Evolutionary conservation across 2,888 invertebrate genomes (phyloP), one percentile per base, ranked within the genome.

Genomic region (Drosophila longiperda): DNA sequence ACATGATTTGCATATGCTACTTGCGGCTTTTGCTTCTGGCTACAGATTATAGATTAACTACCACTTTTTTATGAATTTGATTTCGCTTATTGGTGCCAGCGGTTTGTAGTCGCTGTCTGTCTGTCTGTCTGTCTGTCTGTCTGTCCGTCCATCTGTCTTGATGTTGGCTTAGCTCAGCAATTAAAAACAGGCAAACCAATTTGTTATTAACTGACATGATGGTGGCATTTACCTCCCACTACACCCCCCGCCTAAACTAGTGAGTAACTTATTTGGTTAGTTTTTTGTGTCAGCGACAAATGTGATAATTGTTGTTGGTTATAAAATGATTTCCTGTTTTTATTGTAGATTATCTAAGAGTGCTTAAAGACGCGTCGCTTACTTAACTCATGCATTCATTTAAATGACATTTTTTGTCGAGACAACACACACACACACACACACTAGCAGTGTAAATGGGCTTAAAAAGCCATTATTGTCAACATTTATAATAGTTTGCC

Each of bases 391-490:
- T 81, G 82, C 80, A 79, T 79, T 82, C 86, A 89, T 89, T 88
- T 83, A 83, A 81, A 77, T 86, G 89, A 73, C 88, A 88, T 88
- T 90, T 88, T 90, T 88, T 82, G 79, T 73, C 73, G 15, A 49
- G 52, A 32, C 36, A 23, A 36, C 58, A 63, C 63, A 54, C 65
- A 23, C 49, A 36, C 36, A 20, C 55, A 45, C 62, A 36, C 40
- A 38, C 17, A 50, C 29, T 29, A 0, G 29, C 23, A 23, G 23
- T 23, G 45, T 63, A 80, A 87, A 89, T 86, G 83, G 87, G 90
- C 88, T 88, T 86, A 88, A 88, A 88, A 86, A 86, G 90, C 90
- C 88, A 88, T 88, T 88, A 90, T 84, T 87, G 88, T 88, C 88
- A 90, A 88, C 89, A 87, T 89, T 87, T 85, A 83, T 84, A 89